A percentile compares a stretch with the other conserved stretches of the same genome.
Evolutionary conservation across 1,140 invertebrate genomes (phyloP).

Genomic region (honey bee (Apis mellifera)): Amel_HAv3.1 CM009943.2:10699501-10700000

Average conservation of each 20-base stretch:
- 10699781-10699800: background rate
- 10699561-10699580: too few species aligned
- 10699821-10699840: too few species aligned
- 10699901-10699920: too few species aligned
- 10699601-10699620: too few species aligned
- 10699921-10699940: too few species aligned
- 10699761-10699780: background rate
- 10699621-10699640: too few species aligned
- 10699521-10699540: too few species aligned
- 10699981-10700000: background rate
- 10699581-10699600: too few species aligned
- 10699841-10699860: background rate
- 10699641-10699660: too few species aligned
- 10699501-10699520: too few species aligned
- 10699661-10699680: background rate
- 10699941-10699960: background rate
- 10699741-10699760: background rate
- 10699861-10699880: background rate
- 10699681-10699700: background rate
- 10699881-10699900: too few species aligned
- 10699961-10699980: background rate
- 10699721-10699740: background rate
- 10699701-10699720: background rate
- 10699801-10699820: background rate
- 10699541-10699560: too few species aligned